Evolutionary conservation across 2,888 invertebrate species (phyloP), one percentile per base, ranked within the genome.

Genomic region (Amiota minor): DNA sequence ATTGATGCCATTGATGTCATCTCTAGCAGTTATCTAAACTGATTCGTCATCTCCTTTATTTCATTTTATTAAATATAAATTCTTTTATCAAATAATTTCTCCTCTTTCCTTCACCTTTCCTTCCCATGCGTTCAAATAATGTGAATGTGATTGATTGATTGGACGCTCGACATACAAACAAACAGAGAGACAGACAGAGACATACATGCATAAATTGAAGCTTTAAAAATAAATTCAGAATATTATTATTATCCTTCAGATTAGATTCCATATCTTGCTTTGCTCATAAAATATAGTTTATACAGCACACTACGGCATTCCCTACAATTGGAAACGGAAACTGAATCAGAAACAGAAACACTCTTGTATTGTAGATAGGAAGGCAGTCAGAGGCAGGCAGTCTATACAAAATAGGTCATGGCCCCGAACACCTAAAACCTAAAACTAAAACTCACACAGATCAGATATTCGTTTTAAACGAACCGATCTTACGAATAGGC

Each of bases 381-480:
- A n/a, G 6, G n/a, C 53, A 50, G 53, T 2, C 53, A 12, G 35
- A 50, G n/a, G 53, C 53, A 50, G 12, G 1, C 50, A n/a, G 53
- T 0, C 53, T 16, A 53, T 14, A 16, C n/a, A 35, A 35, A 8
- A 35, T 53, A 53, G 53, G 53, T 16, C 53, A 53, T 16, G 8
- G 53, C 53, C 18, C 10, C 18, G 56, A 18, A 4, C 6, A 3
- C 35, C 35, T 2, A 35, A 35, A 35, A 35, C 35, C 35, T 35
- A 35, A 35, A 35, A 35, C 35, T 35, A 70, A 49, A 72, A 47
- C 70, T 69, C 70, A 75, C 62, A 71, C 20, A 76, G 76, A 76
- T 78, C 79, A 80, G 74, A 72, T 72, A 78, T 78, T 75, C 82
- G 82, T 83, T 83, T 76, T 79, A 83, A 83, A 83, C 82, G 82